These are phyloP conservation scores for Caracal caracal DNA, from an alignment of 2,113 vertebrate genomes.

Conservation along the genomic window DNA sequence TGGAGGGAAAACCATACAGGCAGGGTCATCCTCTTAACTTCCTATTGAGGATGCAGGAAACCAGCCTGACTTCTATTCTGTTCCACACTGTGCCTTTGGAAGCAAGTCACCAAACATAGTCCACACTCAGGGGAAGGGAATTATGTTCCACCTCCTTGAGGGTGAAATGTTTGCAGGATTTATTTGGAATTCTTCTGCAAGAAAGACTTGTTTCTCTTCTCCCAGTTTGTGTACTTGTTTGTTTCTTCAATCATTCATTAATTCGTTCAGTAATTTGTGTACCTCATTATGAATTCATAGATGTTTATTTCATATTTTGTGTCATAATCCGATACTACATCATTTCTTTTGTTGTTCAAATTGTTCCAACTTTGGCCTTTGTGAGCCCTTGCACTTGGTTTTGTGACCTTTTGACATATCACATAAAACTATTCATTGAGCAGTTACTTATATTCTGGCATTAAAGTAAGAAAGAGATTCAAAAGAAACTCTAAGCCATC, in stretches of 20 bases:
- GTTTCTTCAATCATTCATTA: neutral
- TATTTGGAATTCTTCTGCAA: neutral
- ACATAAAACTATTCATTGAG: neutral
- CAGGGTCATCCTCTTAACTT: neutral
- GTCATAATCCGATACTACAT: neutral
- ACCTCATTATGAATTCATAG: neutral
- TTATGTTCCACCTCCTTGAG: neutral
- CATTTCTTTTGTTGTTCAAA: neutral
- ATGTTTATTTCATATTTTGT: neutral
- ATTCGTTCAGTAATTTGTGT: neutral
- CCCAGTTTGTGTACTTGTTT: neutral
- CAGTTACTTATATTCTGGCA: neutral
- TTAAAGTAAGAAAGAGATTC: neutral
- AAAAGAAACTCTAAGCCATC: neutral
- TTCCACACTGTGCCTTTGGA: neutral
- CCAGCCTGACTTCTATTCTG: neutral
- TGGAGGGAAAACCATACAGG: neutral
- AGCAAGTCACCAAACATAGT: neutral
- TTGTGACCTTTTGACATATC: neutral
- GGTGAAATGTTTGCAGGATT: neutral
- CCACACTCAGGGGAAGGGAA: neutral
- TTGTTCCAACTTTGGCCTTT: neutral
- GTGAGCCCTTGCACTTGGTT: neutral
- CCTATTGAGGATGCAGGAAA: accelerated
- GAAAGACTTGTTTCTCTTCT: neutral